Conservation (phyloP, 1,140 invertebrate genomes). For the Bursaphelenchus mucronatus region DNA sequence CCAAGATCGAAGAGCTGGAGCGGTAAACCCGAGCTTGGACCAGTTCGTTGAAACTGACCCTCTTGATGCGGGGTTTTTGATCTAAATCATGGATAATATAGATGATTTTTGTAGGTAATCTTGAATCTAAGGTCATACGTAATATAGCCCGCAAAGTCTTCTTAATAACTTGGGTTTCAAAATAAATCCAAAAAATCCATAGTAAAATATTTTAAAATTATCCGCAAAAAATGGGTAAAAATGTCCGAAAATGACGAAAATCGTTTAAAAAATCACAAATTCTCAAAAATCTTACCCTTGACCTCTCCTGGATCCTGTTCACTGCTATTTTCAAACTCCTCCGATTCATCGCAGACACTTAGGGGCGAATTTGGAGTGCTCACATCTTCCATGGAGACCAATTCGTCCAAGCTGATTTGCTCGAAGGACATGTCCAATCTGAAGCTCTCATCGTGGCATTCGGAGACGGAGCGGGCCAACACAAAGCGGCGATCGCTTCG, state of each 20-base stretch:
- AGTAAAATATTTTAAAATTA: too few relatives aligned
- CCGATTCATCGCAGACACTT: conserved; percentile 7
- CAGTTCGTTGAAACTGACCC: conserved; percentile 27
- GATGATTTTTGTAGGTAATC: not conserved
- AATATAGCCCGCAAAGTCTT: too few relatives aligned
- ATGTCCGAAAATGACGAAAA: too few relatives aligned
- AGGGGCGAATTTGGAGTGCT: not conserved
- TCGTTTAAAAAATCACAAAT: too few relatives aligned
- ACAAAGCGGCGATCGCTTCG: conserved; percentile 16
- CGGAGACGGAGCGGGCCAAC: conserved; percentile 24
- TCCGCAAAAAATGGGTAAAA: too few relatives aligned
- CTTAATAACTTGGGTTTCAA: too few relatives aligned
- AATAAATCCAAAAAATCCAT: too few relatives aligned
- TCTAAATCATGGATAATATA: not conserved
- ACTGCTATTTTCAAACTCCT: not conserved
- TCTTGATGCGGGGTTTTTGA: conserved; percentile 23
- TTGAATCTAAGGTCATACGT: not conserved
- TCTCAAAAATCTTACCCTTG: too few relatives aligned
- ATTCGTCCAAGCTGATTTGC: conserved; percentile 13
- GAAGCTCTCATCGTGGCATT: conserved; percentile 18
- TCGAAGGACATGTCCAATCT: conserved; percentile 7
- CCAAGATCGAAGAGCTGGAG: conserved; percentile 10
- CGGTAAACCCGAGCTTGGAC: conserved; percentile 24
- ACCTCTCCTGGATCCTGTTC: not conserved
- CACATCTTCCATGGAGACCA: conserved; percentile 20